Conservation (phyloP, 2,797 vertebrate genomes). For the Cirrhinus mrigala region DNA sequence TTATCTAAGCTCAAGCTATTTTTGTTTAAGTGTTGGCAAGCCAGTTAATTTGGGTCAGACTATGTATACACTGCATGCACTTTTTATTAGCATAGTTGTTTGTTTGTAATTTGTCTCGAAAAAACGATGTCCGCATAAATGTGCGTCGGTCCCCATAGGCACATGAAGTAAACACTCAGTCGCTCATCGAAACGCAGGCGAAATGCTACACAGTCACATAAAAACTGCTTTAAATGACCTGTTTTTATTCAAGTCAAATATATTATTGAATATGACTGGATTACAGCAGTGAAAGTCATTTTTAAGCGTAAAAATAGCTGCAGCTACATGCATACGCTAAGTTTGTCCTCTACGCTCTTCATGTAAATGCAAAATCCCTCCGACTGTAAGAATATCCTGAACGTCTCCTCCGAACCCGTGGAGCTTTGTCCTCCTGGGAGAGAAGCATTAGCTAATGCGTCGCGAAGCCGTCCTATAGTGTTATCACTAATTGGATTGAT, state of each 20-base stretch:
- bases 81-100: conserved; percentile 43
- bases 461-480: conserved; percentile 64
- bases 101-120: conserved; percentile 47
- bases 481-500: conserved; percentile 64
- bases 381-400: conserved; percentile 26
- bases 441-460: conserved; percentile 60
- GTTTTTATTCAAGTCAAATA: conserved; percentile 31
- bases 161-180: conserved; percentile 31
- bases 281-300: conserved; percentile 7
- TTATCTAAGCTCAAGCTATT: conserved; percentile 39
- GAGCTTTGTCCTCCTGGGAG: conserved; percentile 46
- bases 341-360: conserved; percentile 38
- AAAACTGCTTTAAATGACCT: conserved; percentile 5
- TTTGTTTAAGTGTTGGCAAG: conserved; percentile 40
- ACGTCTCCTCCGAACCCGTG: conserved; percentile 24
- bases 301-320: conserved; percentile 16
- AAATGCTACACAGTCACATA: background rate
- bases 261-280: conserved; percentile 19
- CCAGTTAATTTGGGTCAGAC: conserved; percentile 38
- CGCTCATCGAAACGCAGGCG: background rate
- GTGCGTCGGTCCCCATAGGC: conserved; percentile 36
- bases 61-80: conserved; percentile 15
- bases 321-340: background rate
- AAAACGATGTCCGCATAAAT: conserved; percentile 35
- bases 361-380: conserved; percentile 37